Conservation (phyloP, 2,797 vertebrate species). For the Gallirallus australis region DNA sequence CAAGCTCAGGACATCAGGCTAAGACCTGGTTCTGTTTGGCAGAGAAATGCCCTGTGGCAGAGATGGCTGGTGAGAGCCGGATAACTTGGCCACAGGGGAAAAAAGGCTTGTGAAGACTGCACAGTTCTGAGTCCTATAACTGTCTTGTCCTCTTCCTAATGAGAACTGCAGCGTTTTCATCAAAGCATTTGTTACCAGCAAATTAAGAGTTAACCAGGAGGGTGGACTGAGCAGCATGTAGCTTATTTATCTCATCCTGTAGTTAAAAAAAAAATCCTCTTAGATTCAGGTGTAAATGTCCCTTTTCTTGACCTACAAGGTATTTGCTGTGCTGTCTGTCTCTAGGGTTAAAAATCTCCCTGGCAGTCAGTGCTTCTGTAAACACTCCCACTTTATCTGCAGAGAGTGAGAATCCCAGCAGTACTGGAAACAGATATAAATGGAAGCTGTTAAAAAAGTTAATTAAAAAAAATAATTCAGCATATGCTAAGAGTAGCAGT, state of each 20-base stretch:
- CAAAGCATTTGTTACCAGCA: background rate
- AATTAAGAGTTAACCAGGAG: background rate
- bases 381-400: conserved; percentile 48
- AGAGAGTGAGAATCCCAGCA: conserved; percentile 43
- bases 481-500: conserved; percentile 62
- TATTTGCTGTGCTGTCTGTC: background rate
- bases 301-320: background rate
- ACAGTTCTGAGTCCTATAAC: background rate
- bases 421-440: conserved; percentile 36
- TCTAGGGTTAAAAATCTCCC: conserved; percentile 31
- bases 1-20: background rate
- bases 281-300: conserved; percentile 1
- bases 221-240: background rate
- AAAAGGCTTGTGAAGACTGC: background rate
- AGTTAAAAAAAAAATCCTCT: background rate
- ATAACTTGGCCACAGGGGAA: background rate
- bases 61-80: background rate
- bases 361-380: conserved; percentile 14
- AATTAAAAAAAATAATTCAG: background rate
- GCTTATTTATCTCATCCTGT: background rate
- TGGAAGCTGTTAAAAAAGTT: conserved; percentile 56
- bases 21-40: background rate
- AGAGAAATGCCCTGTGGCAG: background rate
- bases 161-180: background rate
- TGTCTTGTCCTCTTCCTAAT: background rate